A percentile compares a stretch with the other conserved stretches of the same genome.
phyloP scores from a whole-genome alignment of 2,113 vertebrate species.

The Proterorhinus semilunaris region DNA sequence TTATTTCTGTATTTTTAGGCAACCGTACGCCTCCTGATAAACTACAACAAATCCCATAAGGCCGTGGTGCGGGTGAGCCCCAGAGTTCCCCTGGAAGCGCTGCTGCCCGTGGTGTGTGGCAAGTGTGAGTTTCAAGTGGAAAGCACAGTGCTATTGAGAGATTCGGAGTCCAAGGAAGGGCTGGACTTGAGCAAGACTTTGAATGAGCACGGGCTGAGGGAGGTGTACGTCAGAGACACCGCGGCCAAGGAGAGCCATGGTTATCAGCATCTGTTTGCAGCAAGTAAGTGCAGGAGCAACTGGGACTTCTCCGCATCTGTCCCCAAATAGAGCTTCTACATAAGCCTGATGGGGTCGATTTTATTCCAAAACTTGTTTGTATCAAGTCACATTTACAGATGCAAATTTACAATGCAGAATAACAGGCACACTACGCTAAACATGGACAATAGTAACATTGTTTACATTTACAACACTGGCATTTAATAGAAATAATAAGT shows the following conservation, averaged over 20 bases:
- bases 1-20: slow-evolving; percentile 73
- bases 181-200: slow-evolving; percentile 86
- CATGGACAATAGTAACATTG: too few species aligned
- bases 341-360: too few species aligned
- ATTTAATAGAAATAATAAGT: too few species aligned
- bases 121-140: slow-evolving; percentile 89
- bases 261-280: slow-evolving; percentile 3
- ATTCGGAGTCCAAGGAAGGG: slow-evolving; percentile 77
- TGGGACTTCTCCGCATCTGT: too few species aligned
- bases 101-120: slow-evolving; percentile 81
- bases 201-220: slow-evolving; percentile 88
- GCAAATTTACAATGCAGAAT: too few species aligned
- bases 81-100: slow-evolving; percentile 79
- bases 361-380: too few species aligned
- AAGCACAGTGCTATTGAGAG: slow-evolving; percentile 81
- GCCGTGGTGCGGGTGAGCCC: slow-evolving; percentile 89
- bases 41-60: slow-evolving; percentile 92
- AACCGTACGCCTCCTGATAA: slow-evolving; percentile 90
- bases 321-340: too few species aligned
- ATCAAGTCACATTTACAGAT: too few species aligned
- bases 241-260: slow-evolving; percentile 55
- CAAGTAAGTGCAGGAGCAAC: slow-evolving; percentile 18
- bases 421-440: too few species aligned
- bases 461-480: too few species aligned
- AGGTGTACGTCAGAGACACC: slow-evolving; percentile 87